These are phyloP conservation scores for Camelus dromedarius DNA, from an alignment of 2,113 vertebrate genomes.

Conservation along the genomic window DNA sequence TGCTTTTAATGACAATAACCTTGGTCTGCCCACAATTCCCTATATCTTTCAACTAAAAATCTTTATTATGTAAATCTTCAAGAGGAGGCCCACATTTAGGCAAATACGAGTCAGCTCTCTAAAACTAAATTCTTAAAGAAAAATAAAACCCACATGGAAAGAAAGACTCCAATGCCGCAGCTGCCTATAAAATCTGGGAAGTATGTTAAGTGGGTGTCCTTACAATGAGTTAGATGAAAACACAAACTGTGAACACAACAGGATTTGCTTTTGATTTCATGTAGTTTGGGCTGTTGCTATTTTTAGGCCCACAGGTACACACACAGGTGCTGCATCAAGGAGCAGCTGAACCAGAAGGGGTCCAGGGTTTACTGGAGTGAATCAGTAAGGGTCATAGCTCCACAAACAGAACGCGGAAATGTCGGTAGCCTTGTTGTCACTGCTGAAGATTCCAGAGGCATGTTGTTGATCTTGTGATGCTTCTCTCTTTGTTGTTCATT, in stretches of 20 bases:
- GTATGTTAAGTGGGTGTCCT: conserved; percentile 51
- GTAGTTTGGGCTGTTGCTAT: neutral
- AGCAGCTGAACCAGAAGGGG: neutral
- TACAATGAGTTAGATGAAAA: conserved; percentile 49
- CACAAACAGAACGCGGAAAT: neutral
- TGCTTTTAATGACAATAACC: neutral
- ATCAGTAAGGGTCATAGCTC: neutral
- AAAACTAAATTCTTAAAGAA: conserved; percentile 61
- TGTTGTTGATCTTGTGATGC: neutral
- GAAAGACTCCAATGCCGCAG: conserved; percentile 30
- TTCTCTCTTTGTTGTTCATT: neutral
- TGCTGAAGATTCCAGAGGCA: neutral
- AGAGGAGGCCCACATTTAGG: neutral
- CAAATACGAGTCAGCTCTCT: conserved; percentile 45
- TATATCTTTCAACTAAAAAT: neutral
- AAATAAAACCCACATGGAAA: neutral
- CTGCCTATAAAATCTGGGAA: conserved; percentile 52
- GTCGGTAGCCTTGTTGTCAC: neutral
- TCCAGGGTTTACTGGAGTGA: neutral
- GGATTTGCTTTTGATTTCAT: conserved; percentile 23
- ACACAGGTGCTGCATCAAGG: neutral
- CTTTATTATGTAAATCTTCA: neutral
- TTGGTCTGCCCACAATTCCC: neutral
- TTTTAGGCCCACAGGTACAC: conserved; percentile 4
- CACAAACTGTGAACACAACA: conserved; percentile 57